Percentiles rank a stretch among this genome's conserved stretches.
These are phyloP conservation scores for Conops quadrifasciatus DNA, from an alignment of 2,888 invertebrate species.

Conservation along the genomic window DNA sequence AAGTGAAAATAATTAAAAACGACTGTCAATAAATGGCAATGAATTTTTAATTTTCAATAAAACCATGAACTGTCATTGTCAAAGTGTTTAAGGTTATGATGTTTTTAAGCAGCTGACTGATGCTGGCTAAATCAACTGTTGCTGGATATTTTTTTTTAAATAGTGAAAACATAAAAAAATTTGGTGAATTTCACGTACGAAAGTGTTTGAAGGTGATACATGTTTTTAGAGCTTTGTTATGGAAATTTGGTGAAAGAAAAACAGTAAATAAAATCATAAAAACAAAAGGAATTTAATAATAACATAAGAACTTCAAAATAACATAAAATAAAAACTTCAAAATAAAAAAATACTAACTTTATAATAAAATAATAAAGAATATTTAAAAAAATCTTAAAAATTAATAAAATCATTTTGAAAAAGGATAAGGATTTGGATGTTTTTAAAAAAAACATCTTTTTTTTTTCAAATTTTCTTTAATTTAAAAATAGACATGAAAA, in stretches of 20 bases:
- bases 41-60: not conserved
- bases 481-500: too few relatives aligned
- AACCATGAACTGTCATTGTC: too few relatives aligned
- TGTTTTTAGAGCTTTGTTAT: too few relatives aligned
- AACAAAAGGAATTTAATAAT: slow-evolving; percentile 23
- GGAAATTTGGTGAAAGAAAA: not conserved
- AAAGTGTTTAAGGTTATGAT: too few relatives aligned
- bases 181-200: not conserved
- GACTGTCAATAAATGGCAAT: not conserved
- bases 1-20: not conserved
- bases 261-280: not conserved
- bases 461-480: too few relatives aligned
- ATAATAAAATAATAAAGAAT: not conserved
- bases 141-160: too few relatives aligned
- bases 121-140: too few relatives aligned
- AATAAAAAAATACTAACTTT: not conserved
- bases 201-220: not conserved
- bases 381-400: not conserved
- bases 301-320: slow-evolving; percentile 14
- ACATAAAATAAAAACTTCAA: slow-evolving; percentile 21
- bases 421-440: too few relatives aligned
- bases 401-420: too few relatives aligned
- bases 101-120: too few relatives aligned
- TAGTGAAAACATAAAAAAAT: too few relatives aligned
- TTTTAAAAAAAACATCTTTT: too few relatives aligned